A percentile compares a stretch with the other conserved stretches of the same genome.
Conservation (phyloP, 2,113 vertebrate genomes). For the Hippocampus mohnikei region DNA sequence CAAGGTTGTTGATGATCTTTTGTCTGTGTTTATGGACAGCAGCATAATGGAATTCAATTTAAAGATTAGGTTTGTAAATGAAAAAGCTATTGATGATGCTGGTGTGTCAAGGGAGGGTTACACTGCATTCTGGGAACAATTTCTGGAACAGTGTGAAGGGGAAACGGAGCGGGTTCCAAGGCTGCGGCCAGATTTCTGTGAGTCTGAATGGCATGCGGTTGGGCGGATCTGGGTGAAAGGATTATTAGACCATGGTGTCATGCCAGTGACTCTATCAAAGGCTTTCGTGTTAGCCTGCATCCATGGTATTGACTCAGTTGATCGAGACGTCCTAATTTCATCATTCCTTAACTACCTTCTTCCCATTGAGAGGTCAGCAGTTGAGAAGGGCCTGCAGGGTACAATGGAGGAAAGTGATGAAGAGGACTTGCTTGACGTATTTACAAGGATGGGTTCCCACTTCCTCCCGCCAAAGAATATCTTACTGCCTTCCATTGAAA, state of each 20-base stretch:
- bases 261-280: constrained; percentile 28
- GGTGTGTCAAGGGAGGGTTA: constrained; percentile 31
- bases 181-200: too few species aligned
- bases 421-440: too few species aligned
- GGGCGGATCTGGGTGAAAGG: constrained; percentile 23
- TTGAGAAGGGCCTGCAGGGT: too few species aligned
- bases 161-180: too few species aligned
- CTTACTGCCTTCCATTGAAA: constrained; percentile 16
- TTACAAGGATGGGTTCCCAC: too few species aligned
- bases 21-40: too few species aligned
- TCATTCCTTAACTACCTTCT: rapidly evolving
- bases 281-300: constrained; percentile 21
- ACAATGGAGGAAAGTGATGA: too few species aligned
- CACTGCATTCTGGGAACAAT: constrained; percentile 16
- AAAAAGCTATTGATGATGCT: constrained; percentile 37
- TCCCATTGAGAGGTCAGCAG: neutral
- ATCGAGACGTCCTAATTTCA: constrained; percentile 19
- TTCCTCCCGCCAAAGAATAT: too few species aligned
- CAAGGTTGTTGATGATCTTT: too few species aligned
- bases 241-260: constrained; percentile 3
- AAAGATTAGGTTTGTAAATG: constrained; percentile 18
- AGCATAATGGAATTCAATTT: neutral
- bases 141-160: too few species aligned
- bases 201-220: too few species aligned
- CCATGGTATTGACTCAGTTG: neutral